phyloP scores from a whole-genome alignment of 2,113 vertebrate genomes.

The Lichenostomus cassidix region DNA sequence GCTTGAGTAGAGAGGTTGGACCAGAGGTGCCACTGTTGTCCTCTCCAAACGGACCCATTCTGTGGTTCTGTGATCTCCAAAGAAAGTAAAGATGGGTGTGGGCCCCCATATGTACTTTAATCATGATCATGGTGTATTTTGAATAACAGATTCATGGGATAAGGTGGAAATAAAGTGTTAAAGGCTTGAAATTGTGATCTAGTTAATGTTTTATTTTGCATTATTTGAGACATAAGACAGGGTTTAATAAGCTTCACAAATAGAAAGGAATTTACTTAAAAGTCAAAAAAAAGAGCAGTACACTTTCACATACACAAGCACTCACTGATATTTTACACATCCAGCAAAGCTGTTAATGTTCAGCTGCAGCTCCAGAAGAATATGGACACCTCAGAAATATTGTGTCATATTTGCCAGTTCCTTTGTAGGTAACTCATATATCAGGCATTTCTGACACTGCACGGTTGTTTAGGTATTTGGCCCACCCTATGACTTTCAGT shows the following conservation, averaged over 20 bases:
- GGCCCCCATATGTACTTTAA: rapidly evolving
- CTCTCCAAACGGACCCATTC: neutral
- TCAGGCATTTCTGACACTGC: neutral
- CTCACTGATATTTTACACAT: neutral
- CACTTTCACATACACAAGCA: neutral
- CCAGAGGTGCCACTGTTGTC: no score
- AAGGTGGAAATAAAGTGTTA: neutral
- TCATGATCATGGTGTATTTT: neutral
- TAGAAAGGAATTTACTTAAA: neutral
- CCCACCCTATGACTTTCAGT: neutral
- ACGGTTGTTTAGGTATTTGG: neutral
- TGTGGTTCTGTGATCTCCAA: neutral
- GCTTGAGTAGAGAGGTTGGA: neutral
- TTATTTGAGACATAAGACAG: neutral
- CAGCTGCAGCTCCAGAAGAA: neutral
- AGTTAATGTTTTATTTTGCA: neutral
- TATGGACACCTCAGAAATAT: neutral
- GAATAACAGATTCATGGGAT: neutral
- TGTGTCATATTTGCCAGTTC: neutral
- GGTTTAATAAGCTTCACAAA: neutral
- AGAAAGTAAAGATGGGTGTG: neutral
- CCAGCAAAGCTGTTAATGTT: rapidly evolving
- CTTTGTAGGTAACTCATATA: neutral
- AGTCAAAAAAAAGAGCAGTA: neutral
- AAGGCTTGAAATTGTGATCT: neutral